Percentiles rank a stretch among this genome's conserved stretches.
Conservation (phyloP, 2,797 vertebrate genomes). For the Phataginus tetradactyla region DNA sequence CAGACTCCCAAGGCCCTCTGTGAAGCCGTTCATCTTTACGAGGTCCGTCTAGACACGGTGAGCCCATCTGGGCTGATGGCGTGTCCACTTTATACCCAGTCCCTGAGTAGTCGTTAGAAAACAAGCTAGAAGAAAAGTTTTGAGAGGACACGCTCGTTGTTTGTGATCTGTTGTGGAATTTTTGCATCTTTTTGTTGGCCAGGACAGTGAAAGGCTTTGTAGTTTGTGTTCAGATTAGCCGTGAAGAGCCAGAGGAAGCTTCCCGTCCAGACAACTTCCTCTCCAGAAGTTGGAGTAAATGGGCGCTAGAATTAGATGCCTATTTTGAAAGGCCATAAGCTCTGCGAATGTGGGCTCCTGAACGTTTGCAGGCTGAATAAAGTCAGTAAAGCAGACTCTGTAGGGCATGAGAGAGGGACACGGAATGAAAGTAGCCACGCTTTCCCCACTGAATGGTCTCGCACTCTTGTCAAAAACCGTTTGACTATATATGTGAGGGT, state of each 20-base stretch:
- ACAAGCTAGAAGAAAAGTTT: background rate
- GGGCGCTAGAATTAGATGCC: accelerated
- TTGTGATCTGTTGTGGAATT: background rate
- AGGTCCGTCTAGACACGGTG: accelerated
- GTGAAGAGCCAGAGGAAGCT: background rate
- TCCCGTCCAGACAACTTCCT: too few species aligned
- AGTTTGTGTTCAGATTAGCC: background rate
- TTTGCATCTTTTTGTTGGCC: background rate
- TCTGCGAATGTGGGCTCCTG: too few species aligned
- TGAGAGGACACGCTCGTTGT: background rate
- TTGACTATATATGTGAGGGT: too few species aligned
- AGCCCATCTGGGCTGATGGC: accelerated
- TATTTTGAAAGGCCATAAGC: accelerated
- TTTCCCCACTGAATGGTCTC: too few species aligned
- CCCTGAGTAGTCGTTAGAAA: background rate
- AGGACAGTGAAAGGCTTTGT: too few species aligned
- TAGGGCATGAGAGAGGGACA: accelerated
- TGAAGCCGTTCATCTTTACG: background rate
- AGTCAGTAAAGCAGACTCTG: background rate
- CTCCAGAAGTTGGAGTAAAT: accelerated
- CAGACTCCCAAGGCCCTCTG: accelerated
- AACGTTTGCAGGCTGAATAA: background rate
- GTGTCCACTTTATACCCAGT: too few species aligned
- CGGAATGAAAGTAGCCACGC: background rate
- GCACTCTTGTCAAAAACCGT: too few species aligned